Conservation (phyloP, 64 coral and sea anemone species). For the Montipora foliosa region DNA sequence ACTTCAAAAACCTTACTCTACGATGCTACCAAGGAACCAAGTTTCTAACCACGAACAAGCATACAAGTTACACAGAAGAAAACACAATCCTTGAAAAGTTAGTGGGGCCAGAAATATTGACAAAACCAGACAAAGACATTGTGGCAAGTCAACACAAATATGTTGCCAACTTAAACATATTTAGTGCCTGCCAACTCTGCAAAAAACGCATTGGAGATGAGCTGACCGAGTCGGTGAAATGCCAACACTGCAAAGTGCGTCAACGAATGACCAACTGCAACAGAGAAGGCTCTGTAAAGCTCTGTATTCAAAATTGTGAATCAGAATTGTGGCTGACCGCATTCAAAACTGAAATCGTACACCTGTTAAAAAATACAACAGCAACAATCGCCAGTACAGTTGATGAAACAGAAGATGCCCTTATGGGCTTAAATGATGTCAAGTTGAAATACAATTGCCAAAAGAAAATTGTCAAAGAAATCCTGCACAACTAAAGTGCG, state of each 20-base stretch:
- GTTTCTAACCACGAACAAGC: constrained; percentile 37
- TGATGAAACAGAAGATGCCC: constrained; percentile 41
- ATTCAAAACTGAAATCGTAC: constrained; percentile 41
- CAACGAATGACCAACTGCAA: constrained; percentile 40
- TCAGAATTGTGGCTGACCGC: constrained; percentile 50
- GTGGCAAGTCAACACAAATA: constrained; percentile 19
- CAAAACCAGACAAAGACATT: constrained; percentile 20
- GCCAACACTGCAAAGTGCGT: constrained; percentile 41
- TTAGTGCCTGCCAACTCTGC: constrained; percentile 43
- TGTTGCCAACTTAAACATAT: constrained; percentile 36
- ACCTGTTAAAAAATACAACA: constrained; percentile 1
- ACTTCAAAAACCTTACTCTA: constrained; percentile 60
- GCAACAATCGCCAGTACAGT: constrained; percentile 16
- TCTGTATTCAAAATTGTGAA: constrained; percentile 35
- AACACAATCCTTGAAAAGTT: constrained; percentile 41
- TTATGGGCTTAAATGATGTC: constrained; percentile 18
- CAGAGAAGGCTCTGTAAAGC: constrained; percentile 27
- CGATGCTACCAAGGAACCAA: constrained; percentile 29
- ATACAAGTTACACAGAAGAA: constrained; percentile 43
- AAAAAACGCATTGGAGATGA: constrained; percentile 11
- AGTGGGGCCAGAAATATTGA: constrained; percentile 39
- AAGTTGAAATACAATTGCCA: constrained; percentile 30
- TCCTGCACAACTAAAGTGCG: not conserved
- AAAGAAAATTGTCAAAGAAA: constrained; percentile 34
- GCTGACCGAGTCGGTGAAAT: constrained; percentile 34